Base-by-base conservation (phyloP, 1,140 invertebrate species). In the Drosophila auraria region DNA sequence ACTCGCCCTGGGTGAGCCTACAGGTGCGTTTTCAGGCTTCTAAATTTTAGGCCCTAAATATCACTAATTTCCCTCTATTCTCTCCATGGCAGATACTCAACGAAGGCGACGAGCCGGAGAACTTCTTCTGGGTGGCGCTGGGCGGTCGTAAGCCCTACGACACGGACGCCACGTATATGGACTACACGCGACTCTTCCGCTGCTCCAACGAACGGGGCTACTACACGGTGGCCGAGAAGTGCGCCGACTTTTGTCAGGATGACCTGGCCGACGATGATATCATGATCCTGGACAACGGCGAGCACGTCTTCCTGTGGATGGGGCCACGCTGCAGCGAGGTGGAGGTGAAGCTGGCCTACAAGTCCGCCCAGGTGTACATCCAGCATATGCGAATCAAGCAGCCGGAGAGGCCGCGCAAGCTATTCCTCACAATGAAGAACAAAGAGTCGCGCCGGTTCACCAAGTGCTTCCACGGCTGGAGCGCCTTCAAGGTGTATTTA, bases 181-280 rank as follows among this genome's bases (percentile, higher is more conserved):
- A 98, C 82, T 97, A 97, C 93, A 98, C 98, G 3, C 94, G 99
- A 71, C 94, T 99, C 9, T 99, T 99, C 93, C 95, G 99, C 27
- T 99, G 99, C 94, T 99, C 99, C 9, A 99, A 99, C 93, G 99
- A 99, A 91, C 99, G 99, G 93, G 99, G 99, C 25, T 99, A 99
- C 93, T 99, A 99, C 92, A 98, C 97, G 6, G 98, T 99, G 8
- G 99, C 98, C 25, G 99, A 99, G 93, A 99, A 99, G 93, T 99
- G 99, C 94, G 98, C 98, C 1, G 99, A 99, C 94, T 99, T 99
- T 94, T 99, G 99, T 94, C 99, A 99, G 97, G 99, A 99, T 93
- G 99, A 99, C 94, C 94, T 99, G 80, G 98, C 99, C 33, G 99
- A 99, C 94, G 99, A 99, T 93, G 99, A 99, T 94, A 99, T 99